Conservation (phyloP, 2,113 vertebrate species). For the Sylvilagus bachmani region DNA sequence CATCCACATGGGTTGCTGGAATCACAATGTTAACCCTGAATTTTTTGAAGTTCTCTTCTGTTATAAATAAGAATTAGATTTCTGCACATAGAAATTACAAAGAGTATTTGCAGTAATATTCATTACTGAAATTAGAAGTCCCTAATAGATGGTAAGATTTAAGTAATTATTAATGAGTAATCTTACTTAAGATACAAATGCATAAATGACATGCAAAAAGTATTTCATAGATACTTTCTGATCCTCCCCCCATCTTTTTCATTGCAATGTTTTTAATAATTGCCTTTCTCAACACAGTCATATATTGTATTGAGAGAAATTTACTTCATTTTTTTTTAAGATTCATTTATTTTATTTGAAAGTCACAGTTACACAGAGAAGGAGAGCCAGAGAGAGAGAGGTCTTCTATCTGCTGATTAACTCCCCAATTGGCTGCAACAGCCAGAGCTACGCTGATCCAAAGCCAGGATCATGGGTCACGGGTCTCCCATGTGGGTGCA, state of each 20-base stretch:
- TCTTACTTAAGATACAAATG: slow-evolving; percentile 14
- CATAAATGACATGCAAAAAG: background rate
- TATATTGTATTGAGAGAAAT: background rate
- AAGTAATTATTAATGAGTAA: background rate
- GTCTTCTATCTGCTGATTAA: too few relatives aligned
- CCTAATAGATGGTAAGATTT: background rate
- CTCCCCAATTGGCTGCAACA: too few relatives aligned
- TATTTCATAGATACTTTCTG: slow-evolving; percentile 2
- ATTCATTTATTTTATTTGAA: too few relatives aligned
- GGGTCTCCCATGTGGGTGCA: too few relatives aligned
- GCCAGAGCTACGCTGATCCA: too few relatives aligned
- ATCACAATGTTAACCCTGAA: too few relatives aligned
- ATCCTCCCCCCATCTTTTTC: background rate
- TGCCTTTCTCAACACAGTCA: slow-evolving; percentile 1
- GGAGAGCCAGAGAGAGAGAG: too few relatives aligned
- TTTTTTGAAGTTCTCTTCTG: too few relatives aligned
- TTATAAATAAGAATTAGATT: slow-evolving; percentile 15
- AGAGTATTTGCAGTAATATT: background rate
- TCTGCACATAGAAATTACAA: background rate
- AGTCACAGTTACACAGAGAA: too few relatives aligned
- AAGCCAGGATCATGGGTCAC: too few relatives aligned
- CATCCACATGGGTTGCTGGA: too few relatives aligned
- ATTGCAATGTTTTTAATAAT: slow-evolving; percentile 17
- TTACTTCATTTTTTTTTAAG: background rate
- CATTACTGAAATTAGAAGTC: slow-evolving; percentile 2